A percentile compares a stretch with the other conserved stretches of the same genome.
phyloP scores from a whole-genome alignment of 2,888 invertebrate genomes.

The Orthosia cruda region DNA sequence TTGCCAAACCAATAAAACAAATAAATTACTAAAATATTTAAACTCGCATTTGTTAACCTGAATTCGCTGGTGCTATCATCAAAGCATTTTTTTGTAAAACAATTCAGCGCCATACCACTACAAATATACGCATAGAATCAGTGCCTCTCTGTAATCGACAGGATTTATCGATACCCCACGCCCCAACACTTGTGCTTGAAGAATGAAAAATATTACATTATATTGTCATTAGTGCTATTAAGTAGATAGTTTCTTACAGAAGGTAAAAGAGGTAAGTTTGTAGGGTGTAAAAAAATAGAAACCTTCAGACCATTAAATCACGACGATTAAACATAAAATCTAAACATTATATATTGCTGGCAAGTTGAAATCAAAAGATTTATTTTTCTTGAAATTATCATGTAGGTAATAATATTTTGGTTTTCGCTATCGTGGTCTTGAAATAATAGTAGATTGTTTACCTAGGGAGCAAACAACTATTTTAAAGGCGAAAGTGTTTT shows the following conservation, averaged over 20 bases:
- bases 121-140: constrained; percentile 20
- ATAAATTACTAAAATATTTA: constrained; percentile 14
- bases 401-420: too few species aligned
- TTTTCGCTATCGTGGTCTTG: too few species aligned
- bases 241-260: constrained; percentile 5
- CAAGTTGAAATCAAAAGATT: too few species aligned
- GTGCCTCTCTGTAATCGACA: constrained; percentile 26
- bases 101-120: not conserved
- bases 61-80: not conserved
- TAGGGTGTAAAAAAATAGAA: not conserved
- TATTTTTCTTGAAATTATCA: too few species aligned
- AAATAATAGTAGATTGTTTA: too few species aligned
- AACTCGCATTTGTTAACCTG: constrained; percentile 21
- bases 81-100: constrained; percentile 2
- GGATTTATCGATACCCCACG: constrained; percentile 30
- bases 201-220: constrained; percentile 31
- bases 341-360: too few species aligned
- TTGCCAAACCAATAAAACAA: constrained; percentile 10
- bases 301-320: too few species aligned
- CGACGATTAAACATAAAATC: too few species aligned
- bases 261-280: constrained; percentile 7
- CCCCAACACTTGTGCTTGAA: constrained; percentile 30
- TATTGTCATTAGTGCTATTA: constrained; percentile 19
- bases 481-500: too few species aligned
- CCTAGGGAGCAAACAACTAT: too few species aligned